Evolutionary conservation across 2,888 invertebrate genomes (phyloP).

Genomic region (Phymatocera aterrima): DNA sequence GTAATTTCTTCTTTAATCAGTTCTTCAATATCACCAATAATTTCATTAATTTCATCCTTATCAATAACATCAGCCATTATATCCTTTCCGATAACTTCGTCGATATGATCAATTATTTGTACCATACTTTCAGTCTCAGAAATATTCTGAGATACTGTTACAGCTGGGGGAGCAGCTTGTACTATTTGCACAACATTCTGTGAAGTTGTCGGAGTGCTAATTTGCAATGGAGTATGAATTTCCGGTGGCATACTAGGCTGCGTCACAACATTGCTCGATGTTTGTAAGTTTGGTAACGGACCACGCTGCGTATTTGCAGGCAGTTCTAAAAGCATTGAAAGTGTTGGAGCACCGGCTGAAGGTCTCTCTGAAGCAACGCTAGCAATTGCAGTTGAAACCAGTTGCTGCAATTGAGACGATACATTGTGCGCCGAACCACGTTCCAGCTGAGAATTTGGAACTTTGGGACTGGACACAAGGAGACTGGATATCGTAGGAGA

Average conservation of each 20-base stretch:
- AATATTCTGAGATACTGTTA: constrained; percentile 56
- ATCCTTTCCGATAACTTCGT: constrained; percentile 70
- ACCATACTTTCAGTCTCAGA: constrained; percentile 65
- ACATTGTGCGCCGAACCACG: constrained; percentile 63
- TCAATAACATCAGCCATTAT: constrained; percentile 69
- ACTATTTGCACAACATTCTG: constrained; percentile 16
- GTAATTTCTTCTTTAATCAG: constrained; percentile 71
- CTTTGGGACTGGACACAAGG: constrained; percentile 73
- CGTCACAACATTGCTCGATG: constrained; percentile 48
- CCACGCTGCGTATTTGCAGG: constrained; percentile 71
- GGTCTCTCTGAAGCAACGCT: constrained; percentile 76
- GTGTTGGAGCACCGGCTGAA: constrained; percentile 84
- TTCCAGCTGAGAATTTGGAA: constrained; percentile 59
- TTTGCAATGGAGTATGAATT: constrained; percentile 48
- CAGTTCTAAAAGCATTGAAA: constrained; percentile 82
- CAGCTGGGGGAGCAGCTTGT: constrained; percentile 46
- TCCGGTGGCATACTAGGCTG: constrained; percentile 55
- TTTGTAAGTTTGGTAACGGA: constrained; percentile 60
- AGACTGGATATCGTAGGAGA: constrained; percentile 78
- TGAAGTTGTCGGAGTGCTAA: constrained; percentile 22
- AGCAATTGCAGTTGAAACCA: constrained; percentile 75
- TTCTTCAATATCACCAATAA: constrained; percentile 72
- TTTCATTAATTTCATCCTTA: constrained; percentile 72
- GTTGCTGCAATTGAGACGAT: constrained; percentile 76
- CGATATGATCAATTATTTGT: constrained; percentile 69